Base-by-base conservation (phyloP, 2,888 invertebrate species). In the Malthinus seriepunctatus region DNA sequence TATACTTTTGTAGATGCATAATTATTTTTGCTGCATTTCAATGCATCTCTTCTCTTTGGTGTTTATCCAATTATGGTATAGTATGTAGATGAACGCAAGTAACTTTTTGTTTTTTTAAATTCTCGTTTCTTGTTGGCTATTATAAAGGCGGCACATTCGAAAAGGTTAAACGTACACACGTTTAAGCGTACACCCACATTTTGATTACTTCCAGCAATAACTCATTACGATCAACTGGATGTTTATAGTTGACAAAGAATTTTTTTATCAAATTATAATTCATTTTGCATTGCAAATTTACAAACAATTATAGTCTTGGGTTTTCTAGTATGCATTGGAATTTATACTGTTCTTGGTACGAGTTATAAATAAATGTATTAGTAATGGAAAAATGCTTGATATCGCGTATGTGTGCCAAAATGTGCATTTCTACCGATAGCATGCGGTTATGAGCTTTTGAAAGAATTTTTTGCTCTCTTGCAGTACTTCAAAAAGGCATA, bases 21-120 rank as follows among this genome's bases (percentile, higher is more conserved):
- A 4, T n/a, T 44, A 52, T 46, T 52, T 50, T 52, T 52, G n/a
- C 8, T 46, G 37, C 46, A 52, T 31, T 46, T 50, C 39, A 14
- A 42, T 38, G 46, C 46, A 32, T 11, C 37, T 3, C 2, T 23
- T 23, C 5, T 5, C 23, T 23, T 23, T 32, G 15, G 39, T 31
- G 14, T 11, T 33, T 12, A 37, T 10, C 52, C 52, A 37, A 35
- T 37, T 52, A 52, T 32, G 46, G 52, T n/a, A 32, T 23, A 11
- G n/a, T 23, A 23, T 23, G 23, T 23, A 3, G 23, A 23, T 23
- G 23, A 23, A 23, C 2, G 23, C 23, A 5, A 23, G 23, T 23
- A 3, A 23, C 2, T 23, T 23, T 23, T 23, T 49, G 48, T n/a
- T n/a, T 23, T 23, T 23, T 23, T 23, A 5, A 23, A 23, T 23